Conservation (phyloP, 2,113 vertebrate species). For the Scytalopus superciliaris region DNA sequence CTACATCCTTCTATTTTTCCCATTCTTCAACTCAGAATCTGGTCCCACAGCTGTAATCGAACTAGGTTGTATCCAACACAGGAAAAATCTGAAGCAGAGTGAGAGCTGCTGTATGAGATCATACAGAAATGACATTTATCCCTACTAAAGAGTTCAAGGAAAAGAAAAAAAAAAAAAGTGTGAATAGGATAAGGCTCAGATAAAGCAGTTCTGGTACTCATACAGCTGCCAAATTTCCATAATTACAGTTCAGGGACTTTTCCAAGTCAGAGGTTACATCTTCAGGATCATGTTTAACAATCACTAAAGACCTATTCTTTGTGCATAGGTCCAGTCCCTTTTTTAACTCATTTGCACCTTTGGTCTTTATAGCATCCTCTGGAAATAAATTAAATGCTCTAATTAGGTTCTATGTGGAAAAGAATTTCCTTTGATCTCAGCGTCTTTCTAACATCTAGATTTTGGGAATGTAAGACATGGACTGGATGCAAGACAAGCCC, state of each 20-base stretch:
- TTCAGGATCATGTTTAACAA: not conserved
- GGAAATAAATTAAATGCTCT: not conserved
- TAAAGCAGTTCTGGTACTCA: not conserved
- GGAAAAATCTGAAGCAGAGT: not conserved
- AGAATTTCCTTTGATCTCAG: not conserved
- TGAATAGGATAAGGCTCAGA: not conserved
- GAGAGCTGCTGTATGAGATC: not conserved
- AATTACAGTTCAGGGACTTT: not conserved
- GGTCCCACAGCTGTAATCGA: not conserved
- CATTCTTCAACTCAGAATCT: not conserved
- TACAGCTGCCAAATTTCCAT: not conserved
- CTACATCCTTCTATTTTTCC: not conserved
- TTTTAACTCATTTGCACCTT: not conserved
- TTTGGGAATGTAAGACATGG: not conserved
- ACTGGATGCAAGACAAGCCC: not conserved
- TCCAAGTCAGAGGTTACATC: not conserved
- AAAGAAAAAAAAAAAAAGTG: not conserved
- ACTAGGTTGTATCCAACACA: not conserved
- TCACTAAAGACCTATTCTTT: not conserved
- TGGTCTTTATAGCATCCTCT: not conserved
- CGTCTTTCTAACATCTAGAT: not conserved
- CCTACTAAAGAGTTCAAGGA: not conserved
- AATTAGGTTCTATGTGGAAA: not conserved
- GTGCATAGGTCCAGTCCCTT: not conserved
- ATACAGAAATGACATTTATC: not conserved